phyloP scores from a whole-genome alignment of 2,797 vertebrate genomes.

The Fundulus diaphanus region DNA sequence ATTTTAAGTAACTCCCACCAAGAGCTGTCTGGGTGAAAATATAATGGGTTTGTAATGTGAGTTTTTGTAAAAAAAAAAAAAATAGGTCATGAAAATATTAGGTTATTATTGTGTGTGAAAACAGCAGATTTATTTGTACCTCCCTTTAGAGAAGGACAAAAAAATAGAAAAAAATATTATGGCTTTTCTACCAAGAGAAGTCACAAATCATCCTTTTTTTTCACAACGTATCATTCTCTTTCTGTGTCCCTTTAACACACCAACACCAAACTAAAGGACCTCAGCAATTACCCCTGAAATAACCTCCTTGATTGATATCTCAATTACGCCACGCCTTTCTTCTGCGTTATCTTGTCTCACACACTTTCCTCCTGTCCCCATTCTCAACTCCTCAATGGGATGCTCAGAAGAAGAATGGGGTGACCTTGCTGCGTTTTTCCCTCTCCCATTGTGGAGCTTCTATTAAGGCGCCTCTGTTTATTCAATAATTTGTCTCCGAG shows the following conservation, averaged over 20 bases:
- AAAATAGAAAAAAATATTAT: conserved; percentile 4
- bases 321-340: conserved; percentile 78
- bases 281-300: conserved; percentile 81
- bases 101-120: conserved; percentile 14
- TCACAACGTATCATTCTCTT: conserved; percentile 28
- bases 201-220: conserved; percentile 33
- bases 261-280: conserved; percentile 70
- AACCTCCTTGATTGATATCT: conserved; percentile 84
- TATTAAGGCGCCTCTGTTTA: conserved; percentile 43
- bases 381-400: conserved; percentile 69
- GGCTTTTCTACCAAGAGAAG: conserved; percentile 45
- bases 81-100: conserved; percentile 6
- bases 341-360: conserved; percentile 76
- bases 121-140: conserved; percentile 13
- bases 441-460: conserved; percentile 12
- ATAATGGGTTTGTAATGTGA: not conserved
- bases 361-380: conserved; percentile 62
- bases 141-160: conserved; percentile 12
- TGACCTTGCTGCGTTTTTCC: conserved; percentile 70
- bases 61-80: conserved; percentile 10
- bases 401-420: conserved; percentile 57
- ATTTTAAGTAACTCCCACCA: conserved; percentile 13
- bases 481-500: conserved; percentile 19
- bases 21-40: not conserved
- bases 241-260: conserved; percentile 30